phyloP scores from a whole-genome alignment of 2,888 invertebrate genomes.

The Eucera pruinosa region DNA sequence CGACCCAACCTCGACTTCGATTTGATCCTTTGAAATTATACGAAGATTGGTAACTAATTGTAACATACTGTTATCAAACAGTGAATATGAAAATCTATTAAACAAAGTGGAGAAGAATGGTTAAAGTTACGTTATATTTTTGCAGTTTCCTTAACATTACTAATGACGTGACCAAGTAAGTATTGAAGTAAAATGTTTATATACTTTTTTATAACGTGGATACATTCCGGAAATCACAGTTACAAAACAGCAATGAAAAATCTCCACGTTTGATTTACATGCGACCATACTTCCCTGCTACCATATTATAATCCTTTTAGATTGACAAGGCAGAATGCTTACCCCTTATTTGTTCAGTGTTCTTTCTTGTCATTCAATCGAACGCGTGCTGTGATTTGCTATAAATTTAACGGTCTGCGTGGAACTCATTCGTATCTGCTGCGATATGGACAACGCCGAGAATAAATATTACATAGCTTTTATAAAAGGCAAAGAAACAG shows the following conservation, averaged over 20 bases:
- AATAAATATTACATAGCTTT: conserved; percentile 41
- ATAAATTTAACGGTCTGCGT: conserved; percentile 53
- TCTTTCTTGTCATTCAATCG: conserved; percentile 39
- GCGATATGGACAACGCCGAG: conserved; percentile 45
- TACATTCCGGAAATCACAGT: too few species aligned
- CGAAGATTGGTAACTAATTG: too few species aligned
- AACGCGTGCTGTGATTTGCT: conserved; percentile 24
- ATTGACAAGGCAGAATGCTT: conserved; percentile 29
- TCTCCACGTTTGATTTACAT: conserved; percentile 19
- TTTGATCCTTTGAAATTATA: conserved; percentile 16
- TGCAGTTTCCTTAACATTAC: too few species aligned
- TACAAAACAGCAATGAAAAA: background rate
- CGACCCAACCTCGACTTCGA: conserved; percentile 37
- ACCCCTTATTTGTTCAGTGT: conserved; percentile 49
- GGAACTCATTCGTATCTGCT: conserved; percentile 38
- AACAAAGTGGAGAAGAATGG: too few species aligned
- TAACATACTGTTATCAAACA: too few species aligned
- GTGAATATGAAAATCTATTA: too few species aligned
- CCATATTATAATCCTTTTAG: conserved; percentile 2
- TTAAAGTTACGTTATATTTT: too few species aligned
- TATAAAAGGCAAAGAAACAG: background rate
- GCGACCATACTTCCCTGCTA: conserved; percentile 11
- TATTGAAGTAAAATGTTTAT: too few species aligned
- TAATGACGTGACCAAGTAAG: too few species aligned
- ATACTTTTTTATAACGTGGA: too few species aligned